Evolutionary conservation across 2,797 vertebrate genomes (phyloP).

Genomic region (Thripadectes ignobilis): DNA sequence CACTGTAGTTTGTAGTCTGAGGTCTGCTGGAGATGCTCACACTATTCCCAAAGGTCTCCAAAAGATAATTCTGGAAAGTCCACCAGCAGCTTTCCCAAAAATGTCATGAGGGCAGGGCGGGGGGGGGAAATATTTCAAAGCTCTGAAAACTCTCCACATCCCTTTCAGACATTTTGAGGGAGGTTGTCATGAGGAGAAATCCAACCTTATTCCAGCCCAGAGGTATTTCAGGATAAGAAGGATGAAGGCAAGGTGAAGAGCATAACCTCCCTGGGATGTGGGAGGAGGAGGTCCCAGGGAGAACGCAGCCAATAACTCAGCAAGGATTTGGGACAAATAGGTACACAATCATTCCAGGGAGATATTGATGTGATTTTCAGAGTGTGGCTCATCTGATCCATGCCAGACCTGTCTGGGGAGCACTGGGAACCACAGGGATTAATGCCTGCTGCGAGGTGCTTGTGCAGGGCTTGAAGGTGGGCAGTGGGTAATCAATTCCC

Average conservation of each 20-base stretch:
- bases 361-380: background rate
- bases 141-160: background rate
- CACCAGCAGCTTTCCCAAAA: rapidly evolving
- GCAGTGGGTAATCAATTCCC: background rate
- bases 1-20: background rate
- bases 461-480: background rate
- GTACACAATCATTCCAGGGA: background rate
- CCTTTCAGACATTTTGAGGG: background rate
- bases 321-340: background rate
- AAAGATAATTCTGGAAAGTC: background rate
- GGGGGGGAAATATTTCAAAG: background rate
- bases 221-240: background rate
- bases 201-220: background rate
- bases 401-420: background rate
- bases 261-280: background rate
- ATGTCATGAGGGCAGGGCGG: no score
- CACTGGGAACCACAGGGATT: background rate
- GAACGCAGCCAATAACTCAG: background rate
- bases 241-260: background rate
- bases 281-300: background rate
- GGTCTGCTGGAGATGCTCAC: background rate
- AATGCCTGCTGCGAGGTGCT: background rate
- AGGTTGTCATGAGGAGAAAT: background rate
- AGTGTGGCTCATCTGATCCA: rapidly evolving
- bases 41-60: background rate